Base-by-base conservation (phyloP, 2,113 vertebrate species). In the Pica pica region DNA sequence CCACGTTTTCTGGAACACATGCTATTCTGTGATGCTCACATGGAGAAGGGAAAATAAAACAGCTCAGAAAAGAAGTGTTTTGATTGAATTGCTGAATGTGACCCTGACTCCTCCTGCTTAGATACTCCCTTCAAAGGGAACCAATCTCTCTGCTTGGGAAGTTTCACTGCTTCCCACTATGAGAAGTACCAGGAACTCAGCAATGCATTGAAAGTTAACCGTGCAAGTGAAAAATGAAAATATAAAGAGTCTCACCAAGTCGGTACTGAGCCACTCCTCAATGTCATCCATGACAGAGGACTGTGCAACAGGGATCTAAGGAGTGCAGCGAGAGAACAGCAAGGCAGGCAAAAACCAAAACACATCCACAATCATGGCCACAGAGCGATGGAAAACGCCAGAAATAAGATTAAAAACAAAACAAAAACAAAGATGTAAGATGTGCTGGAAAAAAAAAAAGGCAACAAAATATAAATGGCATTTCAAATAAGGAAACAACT, bases 221-320 rank as follows among this genome's bases (percentile, higher is more conserved):
- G 0, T 77, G 86, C 81, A 60, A 95, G 70, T 86, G 95, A 74
- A 90, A 95, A 91, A 87, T 46, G 93, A 78, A 96, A 95, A 96
- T 83, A 96, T 91, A 98, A 97, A 95, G 98, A 98, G 97, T 99
- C 99, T 99, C 99, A 99, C 99, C 99, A 99, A 98, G 97, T 99
- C 99, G 82, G 99, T 99, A 98, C 99, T 98, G 97, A 99, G 99
- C 99, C 99, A 99, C 97, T 99, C 98, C 99, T 99, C 99, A 99
- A 99, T 99, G 98, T 99, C 99, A 99, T 99, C 99, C 99, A 99
- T 99, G 98, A 99, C 99, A 98, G 99, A 99, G 98, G 99, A 98
- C 98, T 99, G 99, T 91, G 98, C 97, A 97, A 98, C 98, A 65
- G 98, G 98, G 96, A 98, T 98, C 99, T 99, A 98, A 83, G 98